phyloP scores from a whole-genome alignment of 1,140 invertebrate genomes.

The Neotoxoptera formosana region DNA sequence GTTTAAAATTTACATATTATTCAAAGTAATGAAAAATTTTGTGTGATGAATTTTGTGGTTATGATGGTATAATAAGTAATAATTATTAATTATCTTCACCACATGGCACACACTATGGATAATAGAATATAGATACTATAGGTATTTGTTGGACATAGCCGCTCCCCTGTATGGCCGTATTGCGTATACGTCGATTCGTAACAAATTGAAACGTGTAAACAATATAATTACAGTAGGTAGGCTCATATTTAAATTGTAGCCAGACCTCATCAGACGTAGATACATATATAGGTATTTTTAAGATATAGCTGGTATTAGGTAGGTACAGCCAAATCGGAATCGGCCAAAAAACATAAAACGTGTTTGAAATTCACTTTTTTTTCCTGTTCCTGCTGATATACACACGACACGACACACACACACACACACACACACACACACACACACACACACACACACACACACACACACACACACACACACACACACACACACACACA shows the following conservation, averaged over 20 bases:
- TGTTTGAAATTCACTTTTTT: slow-evolving; percentile 41
- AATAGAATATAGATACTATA: neutral
- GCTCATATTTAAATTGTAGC: neutral
- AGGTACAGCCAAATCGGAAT: neutral
- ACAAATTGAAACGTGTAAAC: neutral
- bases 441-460: no score
- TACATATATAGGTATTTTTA: neutral
- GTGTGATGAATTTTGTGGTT: no score
- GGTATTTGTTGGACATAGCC: neutral
- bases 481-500: neutral
- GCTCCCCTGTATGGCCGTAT: neutral
- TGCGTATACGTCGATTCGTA: neutral
- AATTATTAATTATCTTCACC: no score
- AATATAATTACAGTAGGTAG: neutral
- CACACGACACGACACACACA: neutral
- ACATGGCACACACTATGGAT: neutral
- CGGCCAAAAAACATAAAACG: neutral
- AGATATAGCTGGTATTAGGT: neutral
- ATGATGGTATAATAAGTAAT: no score
- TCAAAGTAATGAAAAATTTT: no score
- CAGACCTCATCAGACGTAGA: neutral
- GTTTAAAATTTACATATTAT: no score
- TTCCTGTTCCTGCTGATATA: neutral
- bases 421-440: no score
- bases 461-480: neutral